Evolutionary conservation across 2,797 vertebrate genomes (phyloP).

Genomic region (Ceryle rudis): DNA sequence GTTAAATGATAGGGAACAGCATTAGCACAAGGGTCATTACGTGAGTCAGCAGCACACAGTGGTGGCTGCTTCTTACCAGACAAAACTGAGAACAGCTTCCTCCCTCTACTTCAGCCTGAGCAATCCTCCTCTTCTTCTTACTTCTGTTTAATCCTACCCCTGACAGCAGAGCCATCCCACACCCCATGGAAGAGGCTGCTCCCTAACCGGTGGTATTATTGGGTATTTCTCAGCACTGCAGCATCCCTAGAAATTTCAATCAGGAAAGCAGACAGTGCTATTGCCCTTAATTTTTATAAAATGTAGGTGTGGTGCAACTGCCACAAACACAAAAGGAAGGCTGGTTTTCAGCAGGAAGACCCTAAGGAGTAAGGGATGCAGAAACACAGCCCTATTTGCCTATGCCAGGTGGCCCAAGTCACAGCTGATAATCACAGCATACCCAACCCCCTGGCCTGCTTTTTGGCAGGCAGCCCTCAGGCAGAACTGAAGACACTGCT

Average conservation of each 20-base stretch:
- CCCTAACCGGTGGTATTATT: neutral
- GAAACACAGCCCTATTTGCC: neutral
- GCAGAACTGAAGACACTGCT: neutral
- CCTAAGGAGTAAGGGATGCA: neutral
- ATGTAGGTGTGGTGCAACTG: rapidly evolving
- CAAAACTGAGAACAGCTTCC: neutral
- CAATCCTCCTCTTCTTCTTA: neutral
- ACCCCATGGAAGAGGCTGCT: neutral
- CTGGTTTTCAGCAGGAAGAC: neutral
- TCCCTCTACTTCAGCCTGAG: neutral
- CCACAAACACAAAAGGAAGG: neutral
- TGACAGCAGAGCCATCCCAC: neutral
- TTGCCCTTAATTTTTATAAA: neutral
- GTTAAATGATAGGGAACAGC: slow-evolving; percentile 57
- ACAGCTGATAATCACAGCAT: neutral
- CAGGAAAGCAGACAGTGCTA: neutral
- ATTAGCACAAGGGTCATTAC: slow-evolving; percentile 56
- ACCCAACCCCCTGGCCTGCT: neutral
- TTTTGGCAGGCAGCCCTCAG: neutral
- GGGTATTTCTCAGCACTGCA: neutral
- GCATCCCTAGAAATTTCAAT: neutral
- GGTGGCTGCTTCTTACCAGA: neutral
- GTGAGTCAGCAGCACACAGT: slow-evolving; percentile 5
- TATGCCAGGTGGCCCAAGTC: rapidly evolving
- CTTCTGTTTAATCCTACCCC: neutral